phyloP scores from a whole-genome alignment of 2,888 invertebrate genomes.

The Pterostichus niger region DNA sequence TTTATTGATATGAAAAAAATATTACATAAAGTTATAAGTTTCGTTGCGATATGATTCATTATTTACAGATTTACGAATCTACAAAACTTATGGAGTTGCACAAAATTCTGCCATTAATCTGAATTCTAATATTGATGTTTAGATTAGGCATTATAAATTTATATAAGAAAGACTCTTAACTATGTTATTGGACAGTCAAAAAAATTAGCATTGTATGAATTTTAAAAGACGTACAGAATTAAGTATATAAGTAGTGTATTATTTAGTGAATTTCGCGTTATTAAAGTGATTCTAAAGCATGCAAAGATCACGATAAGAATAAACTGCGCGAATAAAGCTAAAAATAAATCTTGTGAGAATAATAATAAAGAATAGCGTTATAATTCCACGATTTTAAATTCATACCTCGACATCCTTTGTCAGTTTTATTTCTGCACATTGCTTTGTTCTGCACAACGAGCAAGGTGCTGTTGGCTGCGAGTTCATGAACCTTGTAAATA shows the following conservation, averaged over 20 bases:
- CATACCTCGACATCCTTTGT: conserved; percentile 28
- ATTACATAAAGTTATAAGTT: too few relatives aligned
- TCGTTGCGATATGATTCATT: too few relatives aligned
- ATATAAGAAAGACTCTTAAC: too few relatives aligned
- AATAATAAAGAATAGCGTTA: conserved; percentile 19
- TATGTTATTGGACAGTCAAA: too few relatives aligned
- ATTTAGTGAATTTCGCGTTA: background rate
- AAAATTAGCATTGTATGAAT: background rate
- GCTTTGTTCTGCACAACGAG: conserved; percentile 38
- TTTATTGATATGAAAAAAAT: too few relatives aligned
- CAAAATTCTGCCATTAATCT: too few relatives aligned
- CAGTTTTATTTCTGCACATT: conserved; percentile 21
- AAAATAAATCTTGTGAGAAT: conserved; percentile 32
- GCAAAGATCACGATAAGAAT: conserved; percentile 18
- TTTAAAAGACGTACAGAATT: background rate
- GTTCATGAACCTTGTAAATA: conserved; percentile 66
- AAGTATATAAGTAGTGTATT: background rate
- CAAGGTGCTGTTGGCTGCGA: conserved; percentile 1
- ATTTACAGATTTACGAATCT: too few relatives aligned
- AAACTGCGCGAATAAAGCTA: background rate
- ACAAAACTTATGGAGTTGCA: too few relatives aligned
- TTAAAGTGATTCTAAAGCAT: conserved; percentile 3
- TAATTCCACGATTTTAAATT: conserved; percentile 43
- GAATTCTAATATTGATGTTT: too few relatives aligned
- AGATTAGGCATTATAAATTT: too few relatives aligned